These are phyloP conservation scores for Mustela lutreola DNA, from an alignment of 2,113 vertebrate genomes.

Conservation along the genomic window DNA sequence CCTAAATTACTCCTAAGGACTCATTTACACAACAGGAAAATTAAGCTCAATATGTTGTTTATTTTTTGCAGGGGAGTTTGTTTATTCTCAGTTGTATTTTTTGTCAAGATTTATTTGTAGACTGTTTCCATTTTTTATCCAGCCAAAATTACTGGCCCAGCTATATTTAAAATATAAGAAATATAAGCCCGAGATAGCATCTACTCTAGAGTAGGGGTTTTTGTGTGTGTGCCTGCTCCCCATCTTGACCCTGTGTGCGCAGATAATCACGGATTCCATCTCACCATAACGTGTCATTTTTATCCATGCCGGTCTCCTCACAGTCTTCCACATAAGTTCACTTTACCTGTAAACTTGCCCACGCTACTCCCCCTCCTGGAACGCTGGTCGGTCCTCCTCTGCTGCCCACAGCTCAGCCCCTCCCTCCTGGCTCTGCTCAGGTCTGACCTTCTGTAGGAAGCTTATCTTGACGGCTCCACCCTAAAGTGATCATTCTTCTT, in stretches of 20 bases:
- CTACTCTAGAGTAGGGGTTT: background rate
- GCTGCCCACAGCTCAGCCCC: no score
- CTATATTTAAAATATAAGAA: constrained; percentile 17
- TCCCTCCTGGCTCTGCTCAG: background rate
- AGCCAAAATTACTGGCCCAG: background rate
- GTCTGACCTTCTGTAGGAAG: background rate
- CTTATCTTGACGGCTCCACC: background rate
- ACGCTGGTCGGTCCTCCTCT: background rate
- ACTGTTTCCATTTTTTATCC: constrained; percentile 21
- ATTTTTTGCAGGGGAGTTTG: constrained; percentile 25
- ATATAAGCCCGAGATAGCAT: background rate
- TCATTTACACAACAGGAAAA: constrained; percentile 58
- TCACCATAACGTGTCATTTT: background rate
- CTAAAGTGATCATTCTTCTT: background rate
- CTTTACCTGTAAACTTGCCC: background rate
- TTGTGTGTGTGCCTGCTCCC: background rate
- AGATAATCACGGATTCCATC: background rate
- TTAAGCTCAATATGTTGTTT: constrained; percentile 55
- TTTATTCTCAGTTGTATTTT: constrained; percentile 66
- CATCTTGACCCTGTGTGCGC: background rate
- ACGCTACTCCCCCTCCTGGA: background rate
- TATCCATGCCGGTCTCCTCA: background rate
- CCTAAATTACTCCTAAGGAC: constrained; percentile 26
- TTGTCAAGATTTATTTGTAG: constrained; percentile 46
- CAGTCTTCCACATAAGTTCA: background rate